phyloP scores from a whole-genome alignment of 2,113 vertebrate genomes.

The Amphiprion percula region DNA sequence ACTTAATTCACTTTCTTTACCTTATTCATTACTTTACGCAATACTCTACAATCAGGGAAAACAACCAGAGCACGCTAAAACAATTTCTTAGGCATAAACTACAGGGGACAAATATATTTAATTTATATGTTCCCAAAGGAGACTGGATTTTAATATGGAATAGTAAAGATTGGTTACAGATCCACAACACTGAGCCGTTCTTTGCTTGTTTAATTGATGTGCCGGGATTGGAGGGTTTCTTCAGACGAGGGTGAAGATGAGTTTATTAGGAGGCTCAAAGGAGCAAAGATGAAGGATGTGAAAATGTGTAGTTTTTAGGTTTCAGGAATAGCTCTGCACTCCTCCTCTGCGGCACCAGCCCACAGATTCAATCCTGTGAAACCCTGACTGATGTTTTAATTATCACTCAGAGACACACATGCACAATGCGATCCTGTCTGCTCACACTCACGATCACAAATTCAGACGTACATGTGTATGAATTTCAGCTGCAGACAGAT shows the following conservation, averaged over 20 bases:
- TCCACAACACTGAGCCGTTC: slow-evolving; percentile 46
- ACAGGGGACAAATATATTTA: slow-evolving; percentile 35
- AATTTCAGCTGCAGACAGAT: slow-evolving; percentile 18
- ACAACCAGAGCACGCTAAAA: slow-evolving; percentile 19
- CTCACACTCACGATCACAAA: background rate
- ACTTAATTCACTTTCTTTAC: background rate
- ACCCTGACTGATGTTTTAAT: slow-evolving; percentile 67
- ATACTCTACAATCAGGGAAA: slow-evolving; percentile 7
- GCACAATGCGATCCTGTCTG: slow-evolving; percentile 9
- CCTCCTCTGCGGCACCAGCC: slow-evolving; percentile 54
- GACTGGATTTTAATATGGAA: slow-evolving; percentile 53
- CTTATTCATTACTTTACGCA: slow-evolving; percentile 11
- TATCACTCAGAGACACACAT: slow-evolving; percentile 45
- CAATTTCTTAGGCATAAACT: slow-evolving; percentile 39
- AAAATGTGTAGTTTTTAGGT: slow-evolving; percentile 52
- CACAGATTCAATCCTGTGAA: slow-evolving; percentile 50
- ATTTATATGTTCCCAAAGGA: slow-evolving; percentile 55
- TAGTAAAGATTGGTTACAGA: slow-evolving; percentile 62
- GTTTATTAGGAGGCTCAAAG: slow-evolving; percentile 70
- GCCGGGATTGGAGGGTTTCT: slow-evolving; percentile 49
- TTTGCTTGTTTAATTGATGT: slow-evolving; percentile 69
- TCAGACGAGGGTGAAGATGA: slow-evolving; percentile 57
- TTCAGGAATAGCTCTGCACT: slow-evolving; percentile 51
- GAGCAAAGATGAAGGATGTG: slow-evolving; percentile 61
- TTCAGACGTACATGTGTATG: slow-evolving; percentile 8